Evolutionary conservation across 1,140 invertebrate species (phyloP).

Genomic region (Pseudachorutes palmiensis): DNA sequence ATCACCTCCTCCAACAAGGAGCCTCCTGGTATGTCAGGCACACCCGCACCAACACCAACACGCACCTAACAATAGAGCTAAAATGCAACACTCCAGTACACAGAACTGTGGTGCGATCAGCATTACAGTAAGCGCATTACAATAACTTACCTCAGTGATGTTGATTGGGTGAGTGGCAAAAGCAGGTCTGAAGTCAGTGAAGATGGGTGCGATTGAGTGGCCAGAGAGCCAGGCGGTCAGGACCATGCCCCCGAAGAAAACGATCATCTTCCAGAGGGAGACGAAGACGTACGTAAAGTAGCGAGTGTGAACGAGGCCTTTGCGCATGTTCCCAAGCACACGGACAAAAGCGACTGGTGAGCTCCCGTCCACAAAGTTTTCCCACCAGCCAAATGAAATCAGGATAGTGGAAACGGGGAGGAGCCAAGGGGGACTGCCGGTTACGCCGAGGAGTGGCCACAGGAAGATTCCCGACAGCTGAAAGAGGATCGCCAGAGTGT

Average conservation of each 20-base stretch:
- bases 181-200: slow-evolving; percentile 61
- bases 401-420: slow-evolving; percentile 73
- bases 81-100: too few species aligned
- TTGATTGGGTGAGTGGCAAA: slow-evolving; percentile 70
- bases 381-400: slow-evolving; percentile 91
- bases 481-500: slow-evolving; percentile 68
- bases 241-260: slow-evolving; percentile 65
- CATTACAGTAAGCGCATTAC: too few species aligned
- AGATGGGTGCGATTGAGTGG: slow-evolving; percentile 66
- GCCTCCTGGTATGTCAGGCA: slow-evolving; percentile 20
- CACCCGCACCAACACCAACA: neutral
- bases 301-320: slow-evolving; percentile 66
- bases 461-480: slow-evolving; percentile 81
- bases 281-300: slow-evolving; percentile 85
- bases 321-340: slow-evolving; percentile 66
- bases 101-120: too few species aligned
- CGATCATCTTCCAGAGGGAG: slow-evolving; percentile 76
- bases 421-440: slow-evolving; percentile 67
- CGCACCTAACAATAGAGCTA: neutral
- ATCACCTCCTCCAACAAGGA: slow-evolving; percentile 38
- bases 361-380: slow-evolving; percentile 82
- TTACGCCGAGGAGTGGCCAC: slow-evolving; percentile 60
- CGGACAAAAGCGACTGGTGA: slow-evolving; percentile 70
- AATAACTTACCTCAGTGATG: slow-evolving; percentile 58
- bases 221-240: slow-evolving; percentile 65